Evolutionary conservation across 2,797 vertebrate genomes (phyloP), one percentile per base, ranked within the genome.

Genomic region (Parambassis ranga): DNA sequence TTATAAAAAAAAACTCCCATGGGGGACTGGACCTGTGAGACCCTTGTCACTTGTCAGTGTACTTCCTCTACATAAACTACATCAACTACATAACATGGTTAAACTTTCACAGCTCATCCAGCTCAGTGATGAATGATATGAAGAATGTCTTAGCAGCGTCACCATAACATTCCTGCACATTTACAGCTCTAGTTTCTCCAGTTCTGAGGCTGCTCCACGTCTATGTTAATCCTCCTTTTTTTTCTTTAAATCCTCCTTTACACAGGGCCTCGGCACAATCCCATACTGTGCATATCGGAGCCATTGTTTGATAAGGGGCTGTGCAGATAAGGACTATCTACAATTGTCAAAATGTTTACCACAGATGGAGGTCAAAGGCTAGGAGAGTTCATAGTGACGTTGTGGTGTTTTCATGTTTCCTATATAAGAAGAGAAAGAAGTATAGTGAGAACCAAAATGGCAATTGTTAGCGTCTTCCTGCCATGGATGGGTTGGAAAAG

Each of bases 291-390:
- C 56, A 6, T 66, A 73, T 84, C 75, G 11, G 27, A 38, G 2
- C 38, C 56, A 82, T 83, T 89, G 85, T 87, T 80, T 59, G 79
- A 83, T 78, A 73, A 71, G 41, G 41, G 50, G 15, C 60, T 13
- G 36, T 0, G 26, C 24, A 5, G 38, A 31, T 47, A 76, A 83
- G 78, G 32, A 64, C 32, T 31, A 16, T 53, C 55, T 33, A 47
- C 69, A 44, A 79, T 71, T 75, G 80, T 78, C 47, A 53, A 39
- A 72, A 19, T 83, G 78, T 82, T 81, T 77, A 39, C 13, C 27
- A 31, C 1, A 1, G 1, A 9, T 7, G 4, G 42, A 71, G 67
- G 72, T 75, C 68, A 70, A 57, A 71, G 44, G 32, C 20, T 47
- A 41, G 0, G 13, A 14, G n/a, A 20, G 39, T 67, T 28, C 13